Percentiles rank a stretch among this genome's conserved stretches.
Evolutionary conservation across 2,888 invertebrate genomes (phyloP).

Genomic region (Druceiella hillmani): DNA sequence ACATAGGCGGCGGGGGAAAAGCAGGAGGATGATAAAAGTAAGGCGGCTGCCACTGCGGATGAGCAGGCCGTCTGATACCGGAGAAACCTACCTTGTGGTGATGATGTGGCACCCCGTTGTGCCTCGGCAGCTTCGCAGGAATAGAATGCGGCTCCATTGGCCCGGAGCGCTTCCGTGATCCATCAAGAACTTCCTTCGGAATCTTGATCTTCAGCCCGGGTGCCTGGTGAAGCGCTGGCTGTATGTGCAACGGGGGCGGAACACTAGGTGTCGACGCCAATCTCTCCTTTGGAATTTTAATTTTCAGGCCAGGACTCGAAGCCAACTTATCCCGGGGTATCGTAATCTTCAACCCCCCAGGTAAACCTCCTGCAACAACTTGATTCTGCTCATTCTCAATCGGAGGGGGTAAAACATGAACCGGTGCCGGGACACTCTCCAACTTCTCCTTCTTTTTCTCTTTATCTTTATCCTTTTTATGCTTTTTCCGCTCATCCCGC

Average conservation of each 20-base stretch:
- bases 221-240: constrained; percentile 28
- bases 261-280: constrained; percentile 50
- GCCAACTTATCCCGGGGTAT: constrained; percentile 43
- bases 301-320: constrained; percentile 58
- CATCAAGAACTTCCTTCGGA: constrained; percentile 65
- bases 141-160: constrained; percentile 26
- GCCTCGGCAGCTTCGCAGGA: constrained; percentile 37
- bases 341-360: constrained; percentile 39
- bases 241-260: constrained; percentile 30
- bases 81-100: constrained; percentile 47
- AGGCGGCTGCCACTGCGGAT: not conserved
- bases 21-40: not conserved
- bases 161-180: constrained; percentile 38
- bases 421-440: constrained; percentile 27
- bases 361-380: constrained; percentile 19
- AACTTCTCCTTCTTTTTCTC: constrained; percentile 36
- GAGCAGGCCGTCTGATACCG: too few species aligned
- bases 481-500: constrained; percentile 65
- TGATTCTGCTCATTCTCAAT: constrained; percentile 19
- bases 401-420: constrained; percentile 18
- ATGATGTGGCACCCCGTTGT: constrained; percentile 36
- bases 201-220: constrained; percentile 73
- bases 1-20: not conserved
- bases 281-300: constrained; percentile 76
- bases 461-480: constrained; percentile 60